These are phyloP conservation scores for Pandion haliaetus DNA, from an alignment of 2,113 vertebrate species.

Conservation along the genomic window DNA sequence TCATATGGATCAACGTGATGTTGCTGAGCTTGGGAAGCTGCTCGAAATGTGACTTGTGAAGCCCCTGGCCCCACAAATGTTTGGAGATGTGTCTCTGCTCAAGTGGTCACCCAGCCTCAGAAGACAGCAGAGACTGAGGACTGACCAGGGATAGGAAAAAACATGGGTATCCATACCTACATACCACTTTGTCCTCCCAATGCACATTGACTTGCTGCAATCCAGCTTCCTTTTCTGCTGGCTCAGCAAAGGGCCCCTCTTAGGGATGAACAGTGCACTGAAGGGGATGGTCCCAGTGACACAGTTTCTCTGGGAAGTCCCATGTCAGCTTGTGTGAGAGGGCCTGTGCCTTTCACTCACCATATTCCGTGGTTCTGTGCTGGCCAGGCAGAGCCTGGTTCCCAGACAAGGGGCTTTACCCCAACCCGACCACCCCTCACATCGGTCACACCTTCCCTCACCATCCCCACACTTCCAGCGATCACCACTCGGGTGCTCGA, in stretches of 20 bases:
- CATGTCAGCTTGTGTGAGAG: background rate
- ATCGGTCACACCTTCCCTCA: background rate
- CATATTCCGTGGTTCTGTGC: background rate
- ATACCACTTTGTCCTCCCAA: background rate
- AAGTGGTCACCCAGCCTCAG: background rate
- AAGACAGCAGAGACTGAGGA: background rate
- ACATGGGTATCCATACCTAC: background rate
- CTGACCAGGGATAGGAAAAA: background rate
- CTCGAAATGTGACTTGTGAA: background rate
- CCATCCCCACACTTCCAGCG: background rate
- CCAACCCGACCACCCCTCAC: accelerated
- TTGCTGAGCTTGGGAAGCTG: background rate
- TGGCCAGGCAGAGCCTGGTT: background rate
- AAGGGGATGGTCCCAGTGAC: background rate
- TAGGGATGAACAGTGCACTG: background rate
- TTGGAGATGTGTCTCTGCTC: background rate
- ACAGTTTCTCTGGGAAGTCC: background rate
- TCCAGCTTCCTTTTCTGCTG: background rate
- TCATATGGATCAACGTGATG: background rate
- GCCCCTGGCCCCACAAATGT: background rate
- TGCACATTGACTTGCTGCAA: background rate
- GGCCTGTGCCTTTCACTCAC: background rate
- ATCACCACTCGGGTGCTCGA: background rate
- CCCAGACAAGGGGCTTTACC: background rate
- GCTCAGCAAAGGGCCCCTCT: background rate